Conservation (phyloP, 2,113 vertebrate species). For the Gobius niger region DNA sequence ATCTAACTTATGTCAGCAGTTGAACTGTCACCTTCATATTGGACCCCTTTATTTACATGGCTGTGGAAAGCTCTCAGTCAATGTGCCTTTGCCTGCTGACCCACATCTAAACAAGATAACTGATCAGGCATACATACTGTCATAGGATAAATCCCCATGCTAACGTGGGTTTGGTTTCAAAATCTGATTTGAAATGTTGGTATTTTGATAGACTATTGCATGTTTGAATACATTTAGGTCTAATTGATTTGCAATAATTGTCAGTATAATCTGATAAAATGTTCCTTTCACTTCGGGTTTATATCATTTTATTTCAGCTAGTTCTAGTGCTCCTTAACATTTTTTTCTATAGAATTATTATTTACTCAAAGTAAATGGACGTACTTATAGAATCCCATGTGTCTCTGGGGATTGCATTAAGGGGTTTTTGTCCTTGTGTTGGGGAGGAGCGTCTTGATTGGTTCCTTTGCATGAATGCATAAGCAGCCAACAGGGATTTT, state of each 20-base stretch:
- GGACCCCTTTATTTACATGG: slow-evolving; percentile 8
- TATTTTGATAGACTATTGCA: too few relatives aligned
- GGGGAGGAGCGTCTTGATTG: slow-evolving; percentile 21
- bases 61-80: slow-evolving; percentile 14
- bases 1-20: slow-evolving; percentile 31
- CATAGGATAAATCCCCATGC: too few relatives aligned
- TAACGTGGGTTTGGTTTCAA: too few relatives aligned
- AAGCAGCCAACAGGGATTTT: slow-evolving; percentile 19
- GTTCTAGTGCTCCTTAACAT: too few relatives aligned
- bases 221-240: too few relatives aligned
- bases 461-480: slow-evolving; percentile 25
- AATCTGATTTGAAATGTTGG: too few relatives aligned
- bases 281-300: too few relatives aligned
- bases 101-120: too few relatives aligned
- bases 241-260: neutral
- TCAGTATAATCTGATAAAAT: neutral
- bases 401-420: neutral
- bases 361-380: neutral
- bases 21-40: slow-evolving; percentile 6
- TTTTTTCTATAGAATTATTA: neutral
- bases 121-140: too few relatives aligned
- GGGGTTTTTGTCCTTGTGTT: neutral
- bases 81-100: neutral
- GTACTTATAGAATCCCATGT: slow-evolving; percentile 16
- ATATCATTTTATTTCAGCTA: too few relatives aligned